Evolutionary conservation across 2,797 vertebrate species (phyloP).

Genomic region (Falco peregrinus): DNA sequence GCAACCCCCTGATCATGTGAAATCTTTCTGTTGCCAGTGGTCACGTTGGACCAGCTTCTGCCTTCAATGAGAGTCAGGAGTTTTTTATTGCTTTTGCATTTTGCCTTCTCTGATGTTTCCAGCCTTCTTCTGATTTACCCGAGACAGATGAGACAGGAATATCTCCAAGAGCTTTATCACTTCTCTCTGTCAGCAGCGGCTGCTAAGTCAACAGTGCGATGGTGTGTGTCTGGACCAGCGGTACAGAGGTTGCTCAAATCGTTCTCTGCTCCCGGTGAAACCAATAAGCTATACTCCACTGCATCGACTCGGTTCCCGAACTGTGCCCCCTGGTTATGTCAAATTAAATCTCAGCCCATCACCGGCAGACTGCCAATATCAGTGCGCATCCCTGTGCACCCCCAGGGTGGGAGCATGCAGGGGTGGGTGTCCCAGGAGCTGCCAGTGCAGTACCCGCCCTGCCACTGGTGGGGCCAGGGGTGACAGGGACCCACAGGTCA

Average conservation of each 20-base stretch:
- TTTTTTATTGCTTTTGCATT: constrained; percentile 22
- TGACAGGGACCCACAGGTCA: background rate
- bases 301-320: background rate
- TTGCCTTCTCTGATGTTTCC: constrained; percentile 1
- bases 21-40: constrained; percentile 1
- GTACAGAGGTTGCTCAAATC: constrained; percentile 33
- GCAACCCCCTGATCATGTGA: background rate
- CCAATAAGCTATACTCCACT: constrained; percentile 58
- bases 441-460: background rate
- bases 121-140: constrained; percentile 38
- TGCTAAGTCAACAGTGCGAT: constrained; percentile 52
- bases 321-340: background rate
- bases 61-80: background rate
- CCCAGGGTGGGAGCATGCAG: fast-evolving
- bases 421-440: fast-evolving
- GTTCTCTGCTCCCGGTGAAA: constrained; percentile 59
- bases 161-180: constrained; percentile 1
- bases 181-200: constrained; percentile 28
- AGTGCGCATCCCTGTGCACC: background rate
- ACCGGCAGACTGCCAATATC: background rate
- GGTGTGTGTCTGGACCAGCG: constrained; percentile 52
- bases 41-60: background rate
- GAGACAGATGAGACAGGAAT: constrained; percentile 50
- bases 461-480: fast-evolving
- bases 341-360: constrained; percentile 39